Base-by-base conservation (phyloP, 2,113 vertebrate species). In the Cyprinus carpio region DNA sequence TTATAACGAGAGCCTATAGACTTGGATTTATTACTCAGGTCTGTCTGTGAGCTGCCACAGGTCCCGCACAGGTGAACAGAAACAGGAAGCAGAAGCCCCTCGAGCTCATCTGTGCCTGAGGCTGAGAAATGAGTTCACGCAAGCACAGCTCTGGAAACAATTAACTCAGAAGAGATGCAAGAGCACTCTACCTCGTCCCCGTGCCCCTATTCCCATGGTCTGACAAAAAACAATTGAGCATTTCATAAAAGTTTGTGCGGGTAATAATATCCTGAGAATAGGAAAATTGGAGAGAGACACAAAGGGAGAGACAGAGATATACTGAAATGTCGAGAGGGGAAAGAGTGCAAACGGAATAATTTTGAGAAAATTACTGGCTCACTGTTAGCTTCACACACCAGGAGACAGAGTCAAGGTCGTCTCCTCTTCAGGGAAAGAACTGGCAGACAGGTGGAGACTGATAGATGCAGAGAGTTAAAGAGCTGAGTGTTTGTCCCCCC, bases 61-160 rank as follows among this genome's bases (percentile, higher is more conserved):
- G 34, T 65, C 58, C 20, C n/a, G 12, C 77, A 60, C 46, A 82
- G 64, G 84, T 62, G 84, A 67, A 27, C 2, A 60, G 25, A 81
- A 81, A 67, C 79, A 81, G 25, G 27, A 69, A 54, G 27, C 27
- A 31, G 74, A 54, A 54, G 12, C 37, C 25, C 27, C 56, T 18
- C 12, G 74, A 64, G 83, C 56, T 84, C 37, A 60, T 81, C 64
- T 54, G 77, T 69, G 49, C 43, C 29, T 1, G 31, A 9, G 81
- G 81, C 64, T 0, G 25, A 72, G 27, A 56, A 82, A 82, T 82
- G 23, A 72, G 46, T 15, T 58, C 65, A 78, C 46, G 27, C 43
- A 85, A 69, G 27, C 75, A 69, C 60, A 79, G 64, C 75, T 85
- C 64, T 58, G 75, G 49, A 85, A 69, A 79, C 84, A 58, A 85